Base-by-base conservation (phyloP, 2,888 invertebrate species). In the Callinectes sapidus region DNA sequence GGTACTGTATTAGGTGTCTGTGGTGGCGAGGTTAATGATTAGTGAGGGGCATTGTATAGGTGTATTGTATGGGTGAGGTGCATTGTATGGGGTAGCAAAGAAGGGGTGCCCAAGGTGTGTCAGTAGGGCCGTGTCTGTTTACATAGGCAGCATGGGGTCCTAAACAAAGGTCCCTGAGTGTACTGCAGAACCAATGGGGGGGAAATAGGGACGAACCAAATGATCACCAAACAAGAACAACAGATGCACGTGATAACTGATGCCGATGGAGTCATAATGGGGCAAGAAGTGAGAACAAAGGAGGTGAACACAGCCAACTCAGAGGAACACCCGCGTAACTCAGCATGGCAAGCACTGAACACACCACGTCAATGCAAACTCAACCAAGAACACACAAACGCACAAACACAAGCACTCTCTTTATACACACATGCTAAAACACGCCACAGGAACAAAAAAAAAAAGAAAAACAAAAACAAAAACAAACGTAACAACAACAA, bases 61-160 rank as follows among this genome's bases (percentile, higher is more conserved):
- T n/a, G n/a, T n/a, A n/a, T n/a, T n/a, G n/a, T n/a, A n/a, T n/a
- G n/a, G n/a, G n/a, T n/a, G n/a, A n/a, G n/a, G n/a, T n/a, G n/a
- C n/a, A n/a, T n/a, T n/a, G n/a, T n/a, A n/a, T n/a, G n/a, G 16
- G 71, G 16, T 71, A 71, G 8, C 13, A 14, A 13, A 28, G 54
- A 28, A 42, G 87, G 54, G 14, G 35, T 87, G 42, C 87, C 28
- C 1, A 23, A 87, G 48, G 48, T n/a, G 54, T 87, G 42, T n/a
- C 42, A 28, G 28, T 87, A n/a, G 87, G 54, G 42, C 54, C n/a
- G 42, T 87, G 42, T 39, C 8, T 54, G 35, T 87, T 87, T 87
- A 48, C 87, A 54, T 10, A 23, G 0, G 87, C 42, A 87, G 1
- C 42, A 14, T 87, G 28, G 81, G 14, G 14, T 81, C 81, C 35